Percentiles rank a stretch among this genome's conserved stretches.
phyloP scores from a whole-genome alignment of 1,140 invertebrate species.

The Drosophila punjabiensis region DNA sequence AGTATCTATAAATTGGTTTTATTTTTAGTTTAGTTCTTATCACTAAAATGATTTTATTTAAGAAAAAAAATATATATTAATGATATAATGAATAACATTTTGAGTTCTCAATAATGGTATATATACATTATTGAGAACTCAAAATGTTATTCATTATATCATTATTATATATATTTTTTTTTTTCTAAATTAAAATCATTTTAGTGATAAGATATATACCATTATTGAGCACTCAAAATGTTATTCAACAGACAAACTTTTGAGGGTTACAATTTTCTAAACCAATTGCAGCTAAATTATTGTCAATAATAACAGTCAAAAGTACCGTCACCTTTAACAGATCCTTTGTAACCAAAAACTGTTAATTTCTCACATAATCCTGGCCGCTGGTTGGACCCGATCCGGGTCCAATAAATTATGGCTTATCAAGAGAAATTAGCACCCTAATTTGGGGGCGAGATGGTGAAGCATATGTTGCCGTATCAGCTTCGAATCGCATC shows the following conservation, averaged over 20 bases:
- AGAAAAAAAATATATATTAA: no score
- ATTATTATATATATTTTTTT: background rate
- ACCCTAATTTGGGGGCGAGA: constrained; percentile 21
- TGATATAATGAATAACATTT: no score
- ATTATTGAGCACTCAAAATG: background rate
- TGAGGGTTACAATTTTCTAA: background rate
- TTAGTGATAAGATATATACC: background rate
- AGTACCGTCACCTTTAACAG: background rate
- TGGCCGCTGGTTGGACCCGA: background rate
- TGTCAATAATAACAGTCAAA: background rate
- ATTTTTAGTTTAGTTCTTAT: no score
- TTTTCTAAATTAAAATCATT: background rate
- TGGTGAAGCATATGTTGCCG: constrained; percentile 40
- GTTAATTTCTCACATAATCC: constrained; percentile 11
- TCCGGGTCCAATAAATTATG: constrained; percentile 50
- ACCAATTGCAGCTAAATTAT: background rate
- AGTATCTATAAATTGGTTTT: no score
- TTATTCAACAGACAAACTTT: background rate
- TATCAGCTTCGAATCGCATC: constrained; percentile 17
- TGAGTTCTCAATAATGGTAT: no score
- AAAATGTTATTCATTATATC: no score
- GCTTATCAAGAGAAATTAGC: constrained; percentile 56
- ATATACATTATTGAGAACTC: no score
- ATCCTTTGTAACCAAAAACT: background rate
- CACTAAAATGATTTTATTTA: no score